Percentiles rank a stretch among this genome's conserved stretches.
Conservation (phyloP, 2,797 vertebrate species). For the Pogonophryne albipinna region DNA sequence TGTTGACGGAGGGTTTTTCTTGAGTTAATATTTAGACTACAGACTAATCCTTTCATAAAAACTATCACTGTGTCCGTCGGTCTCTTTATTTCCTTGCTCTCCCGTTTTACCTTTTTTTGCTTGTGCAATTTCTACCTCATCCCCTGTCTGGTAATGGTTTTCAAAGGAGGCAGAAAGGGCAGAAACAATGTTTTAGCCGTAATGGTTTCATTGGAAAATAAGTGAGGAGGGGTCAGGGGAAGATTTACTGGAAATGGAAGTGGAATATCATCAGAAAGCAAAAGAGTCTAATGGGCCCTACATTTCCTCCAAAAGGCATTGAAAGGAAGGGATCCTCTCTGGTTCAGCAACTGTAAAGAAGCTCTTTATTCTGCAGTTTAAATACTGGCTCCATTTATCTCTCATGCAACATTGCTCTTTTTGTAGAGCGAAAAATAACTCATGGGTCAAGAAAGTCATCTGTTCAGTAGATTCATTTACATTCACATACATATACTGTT, state of each 20-base stretch:
- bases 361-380: constrained; percentile 12
- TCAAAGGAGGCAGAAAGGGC: constrained; percentile 39
- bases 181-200: constrained; percentile 44
- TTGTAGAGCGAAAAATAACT: constrained; percentile 10
- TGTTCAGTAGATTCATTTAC: background rate
- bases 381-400: constrained; percentile 16
- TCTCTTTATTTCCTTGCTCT: constrained; percentile 37
- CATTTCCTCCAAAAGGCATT: constrained; percentile 13
- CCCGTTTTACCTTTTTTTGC: constrained; percentile 41
- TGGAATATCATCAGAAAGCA: constrained; percentile 26
- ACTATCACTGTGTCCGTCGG: constrained; percentile 1
- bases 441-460: constrained; percentile 8
- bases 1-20: background rate
- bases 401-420: constrained; percentile 9
- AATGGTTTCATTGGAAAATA: constrained; percentile 46
- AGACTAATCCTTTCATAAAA: background rate
- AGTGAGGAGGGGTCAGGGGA: constrained; percentile 36
- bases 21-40: constrained; percentile 4
- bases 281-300: constrained; percentile 22
- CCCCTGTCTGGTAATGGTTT: constrained; percentile 47
- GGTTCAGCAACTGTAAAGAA: background rate
- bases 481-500: constrained; percentile 11
- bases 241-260: constrained; percentile 27
- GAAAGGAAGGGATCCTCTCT: constrained; percentile 12
- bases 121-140: constrained; percentile 32